A percentile compares a stretch with the other conserved stretches of the same genome.
These are phyloP conservation scores for Pipra filicauda DNA, from an alignment of 2,113 vertebrate genomes.

Conservation along the genomic window DNA sequence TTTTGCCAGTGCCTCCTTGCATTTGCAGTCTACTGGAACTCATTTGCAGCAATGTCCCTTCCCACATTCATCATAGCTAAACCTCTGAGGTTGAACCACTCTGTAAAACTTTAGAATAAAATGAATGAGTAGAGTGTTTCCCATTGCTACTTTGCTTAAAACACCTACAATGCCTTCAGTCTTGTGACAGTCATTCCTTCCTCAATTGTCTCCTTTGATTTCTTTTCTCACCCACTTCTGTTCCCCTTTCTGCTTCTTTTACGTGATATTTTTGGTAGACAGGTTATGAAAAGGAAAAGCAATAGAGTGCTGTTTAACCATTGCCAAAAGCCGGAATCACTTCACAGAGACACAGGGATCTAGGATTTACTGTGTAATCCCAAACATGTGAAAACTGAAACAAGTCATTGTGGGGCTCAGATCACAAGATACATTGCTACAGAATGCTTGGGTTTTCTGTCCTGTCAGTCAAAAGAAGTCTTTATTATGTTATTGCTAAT, in stretches of 20 bases:
- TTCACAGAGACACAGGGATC: constrained; percentile 12
- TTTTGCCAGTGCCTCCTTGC: background rate
- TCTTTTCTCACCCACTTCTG: background rate
- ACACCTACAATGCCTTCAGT: background rate
- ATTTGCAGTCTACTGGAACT: background rate
- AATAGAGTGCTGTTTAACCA: background rate
- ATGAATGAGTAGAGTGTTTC: background rate
- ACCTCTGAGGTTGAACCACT: background rate
- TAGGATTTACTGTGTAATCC: constrained; percentile 10
- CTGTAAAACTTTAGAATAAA: background rate
- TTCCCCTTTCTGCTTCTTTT: constrained; percentile 14
- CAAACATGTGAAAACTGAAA: constrained; percentile 31
- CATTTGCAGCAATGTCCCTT: background rate
- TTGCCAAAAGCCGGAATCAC: constrained; percentile 39
- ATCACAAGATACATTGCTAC: constrained; percentile 12
- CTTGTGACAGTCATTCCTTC: constrained; percentile 41
- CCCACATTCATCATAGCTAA: background rate
- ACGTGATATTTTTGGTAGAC: constrained; percentile 3
- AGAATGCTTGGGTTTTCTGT: background rate
- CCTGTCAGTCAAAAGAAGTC: background rate
- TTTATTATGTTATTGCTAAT: background rate
- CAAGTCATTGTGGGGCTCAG: background rate
- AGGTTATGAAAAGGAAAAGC: background rate
- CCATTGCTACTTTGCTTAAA: background rate
- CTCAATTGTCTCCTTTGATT: background rate